Evolutionary conservation across 2,888 invertebrate genomes (phyloP), one percentile per base, ranked within the genome.

Genomic region (Rhorus exstirpatorius): DNA sequence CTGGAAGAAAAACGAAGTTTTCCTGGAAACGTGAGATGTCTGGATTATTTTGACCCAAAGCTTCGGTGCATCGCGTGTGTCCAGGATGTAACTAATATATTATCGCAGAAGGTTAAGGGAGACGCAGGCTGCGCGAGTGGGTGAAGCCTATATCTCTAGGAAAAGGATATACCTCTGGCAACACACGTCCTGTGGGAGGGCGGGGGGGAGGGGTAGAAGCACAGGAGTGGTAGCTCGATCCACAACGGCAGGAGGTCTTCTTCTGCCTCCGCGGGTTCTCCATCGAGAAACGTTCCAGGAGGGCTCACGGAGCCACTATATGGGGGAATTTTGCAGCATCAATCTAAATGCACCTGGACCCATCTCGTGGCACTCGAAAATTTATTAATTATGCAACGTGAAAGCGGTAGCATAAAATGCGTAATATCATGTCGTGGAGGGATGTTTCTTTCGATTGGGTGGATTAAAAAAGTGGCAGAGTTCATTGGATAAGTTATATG

Each of bases 291-390:
- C 78, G 58, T 83, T 49, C 80, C 79, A 65, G 76, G 76, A 58
- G 77, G 77, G 61, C 79, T 61, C 46, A 14, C 49, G 55, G 19
- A 76, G 63, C 35, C 61, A 44, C 63, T 71, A 85, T 89, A n/a
- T n/a, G n/a, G n/a, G 89, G 88, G 87, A 88, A 89, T 87, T 88
- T 83, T 72, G 78, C 60, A 51, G 84, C 86, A 85, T 88, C 87
- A 87, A 90, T 90, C 89, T 88, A 86, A 77, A 85, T 24, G 26
- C 90, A 90, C 89, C 89, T 89, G 89, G 87, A 77, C 78, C 46
- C 60, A 3, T 35, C 46, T 7, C n/a, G 19, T n/a, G 55, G 14
- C 41, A 38, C 38, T 41, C 44, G 7, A 55, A 26, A 14, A 31
- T 41, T 41, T 31, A 75, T 75, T 75, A 55, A 55, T 65, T 75